Evolutionary conservation across 2,888 invertebrate species (phyloP), one percentile per base, ranked within the genome.

Genomic region (Troides oblongomaculatus): DNA sequence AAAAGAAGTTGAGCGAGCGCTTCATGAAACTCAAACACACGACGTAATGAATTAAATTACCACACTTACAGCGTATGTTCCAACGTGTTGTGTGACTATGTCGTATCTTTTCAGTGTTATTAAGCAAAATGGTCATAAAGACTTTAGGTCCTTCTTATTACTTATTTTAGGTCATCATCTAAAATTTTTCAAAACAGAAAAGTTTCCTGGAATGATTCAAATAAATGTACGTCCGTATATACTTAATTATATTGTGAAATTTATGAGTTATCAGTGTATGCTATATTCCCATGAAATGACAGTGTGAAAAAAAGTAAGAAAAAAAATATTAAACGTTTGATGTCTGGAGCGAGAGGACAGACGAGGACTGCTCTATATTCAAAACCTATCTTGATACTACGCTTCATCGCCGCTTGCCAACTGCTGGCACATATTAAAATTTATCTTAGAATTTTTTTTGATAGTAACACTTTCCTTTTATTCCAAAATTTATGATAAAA

Each of bases 11-110:
- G 65, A 50, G 50, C 59, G 58, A n/a, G 43, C 59, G 57, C 57
- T n/a, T 66, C 56, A 23, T 23, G 53, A 39, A 61, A 61, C 61
- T 66, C 53, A 61, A 66, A 66, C 61, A 66, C 17, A 61, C 36
- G 23, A 23, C 53, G 18, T 66, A 66, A 66, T 66, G 61, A 66
- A 66, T 66, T 61, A 61, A 66, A 53, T 66, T 61, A 61, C 21
- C 50, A 14, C 53, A 66, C 60, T 60, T 66, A 60, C 36, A 39
- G 30, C 30, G 59, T 59, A 30, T 23, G 18, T 17, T 17, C 53
- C 53, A 53, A 53, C 53, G 53, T n/a, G 53, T 46, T 3, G 2
- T 30, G 30, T 30, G 30, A 30, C 46, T 46, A 46, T 46, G 46
- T 53, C 53, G 53, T 53, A n/a, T 53, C 18, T n/a, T 53, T n/a